Base-by-base conservation (phyloP, 1,140 invertebrate genomes). In the Achroia grisella region DNA sequence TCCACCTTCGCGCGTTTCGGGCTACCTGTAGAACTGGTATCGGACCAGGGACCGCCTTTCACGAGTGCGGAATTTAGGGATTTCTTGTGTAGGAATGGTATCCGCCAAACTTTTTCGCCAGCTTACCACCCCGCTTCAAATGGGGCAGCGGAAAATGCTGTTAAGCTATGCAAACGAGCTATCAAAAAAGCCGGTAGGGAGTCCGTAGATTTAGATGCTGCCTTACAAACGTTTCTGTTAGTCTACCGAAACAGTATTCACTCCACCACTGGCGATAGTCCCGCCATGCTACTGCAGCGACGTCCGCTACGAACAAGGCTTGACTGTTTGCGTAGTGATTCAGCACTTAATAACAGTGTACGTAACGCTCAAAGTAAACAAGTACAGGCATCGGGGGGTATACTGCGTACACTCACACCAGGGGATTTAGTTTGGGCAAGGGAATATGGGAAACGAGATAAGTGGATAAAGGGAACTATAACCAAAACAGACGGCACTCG, bases 31-130 rank as follows among this genome's bases (percentile, higher is more conserved):
- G 62, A 49, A 0, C n/a, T 73, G 0, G 65, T 76, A 0, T 60
- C 54, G 1, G 69, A 78, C 13, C 77, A 76, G 36, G 64, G 62
- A 1, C 47, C 28, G 2, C 56, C 60, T 14, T 75, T 68, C 41
- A 46, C 37, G 1, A 70, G 64, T 3, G 37, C 17, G 1, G 67
- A 79, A 44, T 67, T 74, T 27, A 33, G 57, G 39, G 39, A 32
- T 11, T 77, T 73, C 40, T 34, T 76, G n/a, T n/a, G n/a, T n/a
- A n/a, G n/a, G n/a, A 14, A 39, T 23, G 36, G 36, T 8, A 23
- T 17, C 5, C 6, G 27, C 8, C 36, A 39, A 8, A 39, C 5
- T 8, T 23, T 39, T 27, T 8, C 39, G 32, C 48, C 48, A 10
- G 10, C 43, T 9, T 51, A 51, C 23, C 37, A 51, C 13, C 42